phyloP scores from a whole-genome alignment of 92 coral and sea anemone species.

The Heteractis magnifica region DNA sequence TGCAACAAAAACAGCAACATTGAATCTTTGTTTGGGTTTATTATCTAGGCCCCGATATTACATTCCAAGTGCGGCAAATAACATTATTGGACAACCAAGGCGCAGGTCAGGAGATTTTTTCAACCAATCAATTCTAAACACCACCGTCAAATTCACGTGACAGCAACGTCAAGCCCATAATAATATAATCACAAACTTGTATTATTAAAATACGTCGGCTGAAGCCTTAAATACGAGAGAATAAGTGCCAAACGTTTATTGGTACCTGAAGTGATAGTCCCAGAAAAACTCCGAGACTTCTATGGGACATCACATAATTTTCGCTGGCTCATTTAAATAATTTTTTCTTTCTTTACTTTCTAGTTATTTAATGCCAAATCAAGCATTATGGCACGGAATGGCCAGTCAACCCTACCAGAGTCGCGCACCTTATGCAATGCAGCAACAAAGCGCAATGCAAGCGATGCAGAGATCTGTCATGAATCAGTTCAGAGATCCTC shows the following conservation, averaged over 20 bases:
- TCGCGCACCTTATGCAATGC: slow-evolving; percentile 20
- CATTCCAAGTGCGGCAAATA: not conserved
- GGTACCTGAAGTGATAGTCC: not conserved
- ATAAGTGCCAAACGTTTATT: not conserved
- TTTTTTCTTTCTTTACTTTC: not conserved
- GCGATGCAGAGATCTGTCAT: slow-evolving; percentile 30
- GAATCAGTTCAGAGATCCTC: slow-evolving; percentile 24
- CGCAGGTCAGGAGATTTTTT: not conserved
- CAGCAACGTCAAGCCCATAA: not conserved
- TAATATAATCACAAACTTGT: not conserved
- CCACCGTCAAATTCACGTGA: not conserved
- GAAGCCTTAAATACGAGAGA: no score
- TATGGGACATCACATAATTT: not conserved
- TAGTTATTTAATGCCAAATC: slow-evolving; percentile 12
- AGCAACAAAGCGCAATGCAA: slow-evolving; percentile 5
- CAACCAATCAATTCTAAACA: not conserved
- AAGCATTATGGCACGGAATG: not conserved
- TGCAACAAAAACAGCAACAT: not conserved
- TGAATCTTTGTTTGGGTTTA: not conserved
- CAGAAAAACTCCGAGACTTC: no score
- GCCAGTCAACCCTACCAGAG: slow-evolving; percentile 1
- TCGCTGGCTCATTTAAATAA: no score
- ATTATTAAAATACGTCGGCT: no score
- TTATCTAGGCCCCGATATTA: slow-evolving; percentile 3
- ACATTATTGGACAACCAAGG: not conserved